phyloP scores from a whole-genome alignment of 92 coral and sea anemone genomes.

The Isaurus tuberculatus region DNA sequence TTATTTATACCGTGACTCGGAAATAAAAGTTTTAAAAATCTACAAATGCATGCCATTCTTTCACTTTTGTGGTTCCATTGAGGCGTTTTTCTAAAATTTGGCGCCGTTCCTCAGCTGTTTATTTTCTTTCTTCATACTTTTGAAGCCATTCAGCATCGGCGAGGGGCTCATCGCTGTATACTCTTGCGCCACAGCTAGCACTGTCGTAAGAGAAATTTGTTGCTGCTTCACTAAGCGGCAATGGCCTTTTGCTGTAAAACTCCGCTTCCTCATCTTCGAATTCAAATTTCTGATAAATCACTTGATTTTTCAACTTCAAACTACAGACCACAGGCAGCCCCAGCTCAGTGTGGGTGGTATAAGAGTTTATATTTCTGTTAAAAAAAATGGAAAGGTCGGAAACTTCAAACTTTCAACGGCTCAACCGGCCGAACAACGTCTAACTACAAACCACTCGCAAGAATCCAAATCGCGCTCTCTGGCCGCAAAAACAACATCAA shows the following conservation, averaged over 20 bases:
- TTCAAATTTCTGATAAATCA: background rate
- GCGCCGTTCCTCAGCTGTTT: background rate
- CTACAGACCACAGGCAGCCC: no score
- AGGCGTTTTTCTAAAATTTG: background rate
- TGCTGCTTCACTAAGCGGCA: background rate
- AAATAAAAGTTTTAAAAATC: background rate
- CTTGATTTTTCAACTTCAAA: background rate
- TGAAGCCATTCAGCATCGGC: constrained; percentile 3
- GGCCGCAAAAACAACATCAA: no score
- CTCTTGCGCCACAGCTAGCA: background rate
- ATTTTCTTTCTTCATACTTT: background rate
- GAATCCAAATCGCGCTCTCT: no score
- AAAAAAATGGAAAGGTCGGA: no score
- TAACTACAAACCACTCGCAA: no score
- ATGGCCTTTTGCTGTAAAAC: background rate
- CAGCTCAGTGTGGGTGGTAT: no score
- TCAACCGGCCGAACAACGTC: no score
- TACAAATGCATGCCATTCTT: background rate
- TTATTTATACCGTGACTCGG: background rate
- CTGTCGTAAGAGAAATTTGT: background rate
- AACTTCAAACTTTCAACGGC: no score
- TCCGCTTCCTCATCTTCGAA: background rate
- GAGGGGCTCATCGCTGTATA: background rate
- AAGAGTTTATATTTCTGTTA: no score
- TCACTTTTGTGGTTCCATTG: background rate